Evolutionary conservation across 2,888 invertebrate species (phyloP).

Genomic region (Drosophila formosana): DNA sequence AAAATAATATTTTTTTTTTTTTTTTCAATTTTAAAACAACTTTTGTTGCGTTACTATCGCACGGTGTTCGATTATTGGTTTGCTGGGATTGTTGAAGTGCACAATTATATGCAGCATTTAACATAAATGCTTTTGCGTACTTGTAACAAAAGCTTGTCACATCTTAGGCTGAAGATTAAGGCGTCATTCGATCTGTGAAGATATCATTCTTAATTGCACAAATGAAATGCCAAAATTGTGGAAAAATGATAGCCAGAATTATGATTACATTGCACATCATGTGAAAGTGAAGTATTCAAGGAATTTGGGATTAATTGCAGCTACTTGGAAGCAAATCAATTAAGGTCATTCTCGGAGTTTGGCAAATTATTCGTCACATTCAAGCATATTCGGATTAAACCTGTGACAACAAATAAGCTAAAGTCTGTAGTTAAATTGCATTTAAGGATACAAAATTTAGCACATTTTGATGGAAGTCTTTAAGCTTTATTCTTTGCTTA

Average conservation of each 20-base stretch:
- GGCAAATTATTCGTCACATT: neutral
- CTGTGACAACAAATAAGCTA: neutral
- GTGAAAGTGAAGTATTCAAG: neutral
- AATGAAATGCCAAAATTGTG: conserved; percentile 17
- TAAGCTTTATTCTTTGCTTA: too few species aligned
- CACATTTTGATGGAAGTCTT: neutral
- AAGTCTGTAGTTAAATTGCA: neutral
- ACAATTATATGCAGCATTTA: neutral
- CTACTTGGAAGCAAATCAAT: conserved; percentile 5
- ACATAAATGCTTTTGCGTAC: neutral
- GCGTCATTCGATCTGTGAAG: neutral
- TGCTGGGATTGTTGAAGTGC: too few species aligned
- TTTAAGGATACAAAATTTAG: neutral
- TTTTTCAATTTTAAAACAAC: too few species aligned
- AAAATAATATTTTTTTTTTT: too few species aligned
- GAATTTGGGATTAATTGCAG: conserved; percentile 3
- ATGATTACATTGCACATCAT: neutral
- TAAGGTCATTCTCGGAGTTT: neutral
- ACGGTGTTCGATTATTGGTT: too few species aligned
- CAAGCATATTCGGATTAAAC: neutral
- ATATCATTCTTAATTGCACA: neutral
- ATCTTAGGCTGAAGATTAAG: neutral
- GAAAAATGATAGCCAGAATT: neutral
- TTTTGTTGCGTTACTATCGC: too few species aligned
- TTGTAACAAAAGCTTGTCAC: neutral